Evolutionary conservation across 2,113 vertebrate species (phyloP), one percentile per base, ranked within the genome.

Genomic region (Cephalopholis sonnerati): DNA sequence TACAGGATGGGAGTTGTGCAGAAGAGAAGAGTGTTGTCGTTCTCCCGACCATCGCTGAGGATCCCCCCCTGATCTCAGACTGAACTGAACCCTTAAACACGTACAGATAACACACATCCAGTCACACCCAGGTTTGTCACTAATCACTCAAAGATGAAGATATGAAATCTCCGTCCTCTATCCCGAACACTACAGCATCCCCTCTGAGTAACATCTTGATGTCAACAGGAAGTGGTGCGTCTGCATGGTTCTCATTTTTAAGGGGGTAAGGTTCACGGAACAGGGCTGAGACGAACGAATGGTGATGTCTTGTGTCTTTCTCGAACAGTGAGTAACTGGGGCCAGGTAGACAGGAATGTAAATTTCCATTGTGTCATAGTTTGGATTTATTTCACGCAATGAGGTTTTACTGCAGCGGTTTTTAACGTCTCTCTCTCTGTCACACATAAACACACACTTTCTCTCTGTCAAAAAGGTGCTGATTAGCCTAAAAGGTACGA

Each of bases 401-500:
- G 77, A 82, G 65, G 72, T 89, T 91, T 90, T 84, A 89, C 75
- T 41, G 76, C 81, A 75, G 84, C 82, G 11, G 76, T 65, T 91
- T 93, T 91, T 83, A 85, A 84, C 59, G 67, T 81, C 68, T 89
- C 50, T 68, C 64, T 62, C 63, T 39, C 27, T 32, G 65, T 48
- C 78, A 68, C 70, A 81, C 58, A n/a, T 9, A 27, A n/a, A 87
- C 62, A 79, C 53, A 77, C 48, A 53, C 29, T 58, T 46, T 81
- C 74, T 75, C 48, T 77, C 55, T 84, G 24, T 83, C 51, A 82
- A 77, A 89, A 92, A 84, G 89, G 90, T 92, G 91, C 89, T 93
- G 86, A 89, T 77, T 66, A 87, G 77, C 84, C 75, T 69, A 70
- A 91, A 84, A 72, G 90, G 91, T 94, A 94, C 91, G 86, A 92